phyloP scores from a whole-genome alignment of 2,888 invertebrate genomes.

The Limnephilus marmoratus region DNA sequence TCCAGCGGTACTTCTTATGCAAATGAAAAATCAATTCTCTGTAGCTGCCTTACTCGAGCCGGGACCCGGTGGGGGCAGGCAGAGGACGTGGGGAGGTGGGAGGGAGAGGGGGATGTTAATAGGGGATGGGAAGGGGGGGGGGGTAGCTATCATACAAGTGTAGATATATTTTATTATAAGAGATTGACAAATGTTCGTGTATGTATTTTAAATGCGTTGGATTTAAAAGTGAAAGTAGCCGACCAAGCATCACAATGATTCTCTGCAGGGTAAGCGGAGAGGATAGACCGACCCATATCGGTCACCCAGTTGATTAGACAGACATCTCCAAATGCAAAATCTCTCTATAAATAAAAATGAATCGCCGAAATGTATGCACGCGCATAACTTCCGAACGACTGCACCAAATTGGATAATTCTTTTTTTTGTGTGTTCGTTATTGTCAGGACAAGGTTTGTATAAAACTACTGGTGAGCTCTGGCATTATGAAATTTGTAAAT shows the following conservation, averaged over 20 bases:
- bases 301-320: no score
- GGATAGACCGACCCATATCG: background rate
- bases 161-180: background rate
- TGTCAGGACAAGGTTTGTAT: no score
- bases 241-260: no score
- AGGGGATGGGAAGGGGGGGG: background rate
- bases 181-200: background rate
- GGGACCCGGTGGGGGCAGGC: slow-evolving; percentile 74
- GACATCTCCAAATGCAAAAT: no score
- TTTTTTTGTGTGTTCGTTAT: no score
- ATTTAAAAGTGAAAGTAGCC: background rate
- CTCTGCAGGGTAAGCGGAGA: no score
- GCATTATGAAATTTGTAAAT: no score
- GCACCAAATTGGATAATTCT: no score
- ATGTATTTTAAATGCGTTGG: background rate
- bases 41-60: slow-evolving; percentile 81
- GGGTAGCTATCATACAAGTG: background rate
- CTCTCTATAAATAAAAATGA: no score
- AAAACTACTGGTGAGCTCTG: no score
- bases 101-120: background rate
- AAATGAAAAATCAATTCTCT: slow-evolving; percentile 72
- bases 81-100: slow-evolving; percentile 68
- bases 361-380: no score
- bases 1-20: slow-evolving; percentile 70
- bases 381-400: no score